Base-by-base conservation (phyloP, 2,113 vertebrate species). In the Gobius niger region DNA sequence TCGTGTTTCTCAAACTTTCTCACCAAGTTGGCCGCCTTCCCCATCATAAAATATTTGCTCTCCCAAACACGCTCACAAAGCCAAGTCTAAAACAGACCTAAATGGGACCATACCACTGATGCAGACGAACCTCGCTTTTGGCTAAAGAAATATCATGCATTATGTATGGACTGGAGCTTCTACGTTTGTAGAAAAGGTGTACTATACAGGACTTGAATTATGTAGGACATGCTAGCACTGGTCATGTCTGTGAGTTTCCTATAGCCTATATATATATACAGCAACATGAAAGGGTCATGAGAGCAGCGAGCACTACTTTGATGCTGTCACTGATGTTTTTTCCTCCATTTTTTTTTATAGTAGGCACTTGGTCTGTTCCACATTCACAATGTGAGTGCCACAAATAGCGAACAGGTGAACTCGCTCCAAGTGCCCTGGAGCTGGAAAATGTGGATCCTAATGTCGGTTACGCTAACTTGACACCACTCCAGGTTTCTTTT, bases 61-160 rank as follows among this genome's bases (percentile, higher is more conserved):
- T 24, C 1, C 24, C 24, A 34, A 34, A 34, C 24, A n/a, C 18
- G 19, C 18, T 19, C 47, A 52, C 50, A n/a, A 18, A 34, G 5
- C 24, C 24, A 34, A 34, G 24, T 34, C 47, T 47, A 14, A 47
- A 47, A 47, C 8, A 47, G 46, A 34, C 24, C 24, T 34, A 34
- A 34, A 34, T 34, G 24, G 24, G 5, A 34, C 3, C 24, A 34
- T 34, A 4, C 24, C 24, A 34, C 24, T 34, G 24, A 34, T 34
- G 24, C 24, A 34, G 24, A 34, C 24, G 3, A 81, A 73, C 74
- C 70, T 70, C 47, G 44, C 73, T 86, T 82, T 73, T 72, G 70
- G 46, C 67, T 13, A 68, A 80, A 78, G 68, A 63, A 75, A 75
- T 19, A 3, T 5, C 76, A 85, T 87, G 0, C 53, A 87, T 91